Conservation (phyloP, 1,140 invertebrate species). For the Psix sp. region DNA sequence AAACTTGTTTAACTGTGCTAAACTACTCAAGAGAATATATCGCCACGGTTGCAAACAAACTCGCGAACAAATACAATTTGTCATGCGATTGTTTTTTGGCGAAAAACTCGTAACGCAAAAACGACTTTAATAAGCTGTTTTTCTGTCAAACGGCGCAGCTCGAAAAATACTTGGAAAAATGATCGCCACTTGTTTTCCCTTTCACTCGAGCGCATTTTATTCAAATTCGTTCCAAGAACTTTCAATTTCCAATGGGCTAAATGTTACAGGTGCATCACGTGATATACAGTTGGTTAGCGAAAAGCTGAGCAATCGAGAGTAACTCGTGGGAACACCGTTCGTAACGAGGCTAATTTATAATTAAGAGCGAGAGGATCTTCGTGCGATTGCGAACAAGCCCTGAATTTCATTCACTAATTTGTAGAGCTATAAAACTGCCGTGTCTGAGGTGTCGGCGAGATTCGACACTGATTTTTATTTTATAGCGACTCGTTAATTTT, state of each 20-base stretch:
- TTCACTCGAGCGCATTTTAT: too few relatives aligned
- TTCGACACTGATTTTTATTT: slow-evolving; percentile 23
- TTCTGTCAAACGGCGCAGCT: too few relatives aligned
- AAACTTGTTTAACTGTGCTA: slow-evolving; percentile 4
- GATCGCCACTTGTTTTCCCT: too few relatives aligned
- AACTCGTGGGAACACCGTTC: slow-evolving; percentile 24
- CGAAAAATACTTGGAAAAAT: too few relatives aligned
- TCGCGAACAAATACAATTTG: slow-evolving; percentile 1
- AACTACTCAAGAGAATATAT: slow-evolving; percentile 8
- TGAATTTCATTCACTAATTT: slow-evolving; percentile 41
- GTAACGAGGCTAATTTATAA: slow-evolving; percentile 37
- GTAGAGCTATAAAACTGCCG: slow-evolving; percentile 19
- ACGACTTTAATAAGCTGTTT: too few relatives aligned
- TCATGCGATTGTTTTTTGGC: not conserved
- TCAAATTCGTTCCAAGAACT: too few relatives aligned
- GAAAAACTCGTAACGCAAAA: too few relatives aligned
- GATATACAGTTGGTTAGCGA: slow-evolving; percentile 4
- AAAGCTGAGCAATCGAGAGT: slow-evolving; percentile 7
- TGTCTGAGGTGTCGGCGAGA: slow-evolving; percentile 14
- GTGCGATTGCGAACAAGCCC: slow-evolving; percentile 18
- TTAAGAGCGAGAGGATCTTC: slow-evolving; percentile 26
- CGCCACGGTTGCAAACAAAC: not conserved
- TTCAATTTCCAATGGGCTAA: too few relatives aligned
- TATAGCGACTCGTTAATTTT: slow-evolving; percentile 17
- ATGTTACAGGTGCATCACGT: slow-evolving; percentile 7